Percentiles rank a stretch among this genome's conserved stretches.
phyloP scores from a whole-genome alignment of 2,888 invertebrate species.

The Perizoma affinitatum region DNA sequence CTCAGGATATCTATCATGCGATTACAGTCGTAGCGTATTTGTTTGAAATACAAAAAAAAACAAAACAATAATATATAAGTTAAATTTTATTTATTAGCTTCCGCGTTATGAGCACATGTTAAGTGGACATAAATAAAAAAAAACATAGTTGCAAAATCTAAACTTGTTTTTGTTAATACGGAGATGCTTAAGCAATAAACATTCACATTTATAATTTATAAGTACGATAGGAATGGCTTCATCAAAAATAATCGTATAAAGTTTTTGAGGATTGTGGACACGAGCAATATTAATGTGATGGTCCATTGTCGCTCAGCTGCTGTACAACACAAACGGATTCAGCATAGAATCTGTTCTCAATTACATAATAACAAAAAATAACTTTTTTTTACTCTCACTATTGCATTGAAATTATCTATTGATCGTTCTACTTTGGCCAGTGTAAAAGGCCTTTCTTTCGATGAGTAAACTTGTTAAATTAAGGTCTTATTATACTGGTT shows the following conservation, averaged over 20 bases:
- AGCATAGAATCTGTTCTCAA: slow-evolving; percentile 43
- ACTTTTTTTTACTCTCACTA: slow-evolving; percentile 48
- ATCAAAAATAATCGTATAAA: background rate
- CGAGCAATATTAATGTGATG: slow-evolving; percentile 53
- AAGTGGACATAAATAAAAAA: too few relatives aligned
- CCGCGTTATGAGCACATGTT: too few relatives aligned
- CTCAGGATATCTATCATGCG: too few relatives aligned
- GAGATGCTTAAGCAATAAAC: too few relatives aligned
- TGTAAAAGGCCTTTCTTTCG: slow-evolving; percentile 4
- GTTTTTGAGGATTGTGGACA: slow-evolving; percentile 48
- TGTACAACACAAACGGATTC: slow-evolving; percentile 55
- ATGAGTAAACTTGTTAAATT: background rate
- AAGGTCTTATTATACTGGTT: slow-evolving; percentile 20
- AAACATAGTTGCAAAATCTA: too few relatives aligned
- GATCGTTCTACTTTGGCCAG: slow-evolving; percentile 15
- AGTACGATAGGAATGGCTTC: too few relatives aligned
- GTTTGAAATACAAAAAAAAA: too few relatives aligned
- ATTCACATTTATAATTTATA: too few relatives aligned
- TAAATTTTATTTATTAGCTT: too few relatives aligned
- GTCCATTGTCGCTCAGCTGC: slow-evolving; percentile 66
- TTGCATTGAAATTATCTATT: slow-evolving; percentile 16
- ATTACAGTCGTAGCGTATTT: too few relatives aligned
- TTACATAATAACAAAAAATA: slow-evolving; percentile 70
- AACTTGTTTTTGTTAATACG: too few relatives aligned
- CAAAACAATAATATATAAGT: too few relatives aligned